Evolutionary conservation across 2,797 vertebrate genomes (phyloP).

Genomic region (Adrianichthys oophorus): DNA sequence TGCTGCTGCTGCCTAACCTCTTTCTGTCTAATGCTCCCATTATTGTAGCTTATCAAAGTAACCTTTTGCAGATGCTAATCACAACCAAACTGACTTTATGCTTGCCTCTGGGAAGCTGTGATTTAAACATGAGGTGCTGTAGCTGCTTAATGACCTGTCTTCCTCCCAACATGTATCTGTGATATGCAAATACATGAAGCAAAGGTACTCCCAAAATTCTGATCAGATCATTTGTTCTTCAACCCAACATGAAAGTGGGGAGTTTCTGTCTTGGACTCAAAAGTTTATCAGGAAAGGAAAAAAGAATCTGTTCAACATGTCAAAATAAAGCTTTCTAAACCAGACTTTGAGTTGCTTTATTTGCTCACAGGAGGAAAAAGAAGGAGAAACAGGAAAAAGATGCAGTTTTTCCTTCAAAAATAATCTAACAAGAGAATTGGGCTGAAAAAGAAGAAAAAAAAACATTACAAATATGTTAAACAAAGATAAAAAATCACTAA

Average conservation of each 20-base stretch:
- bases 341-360: no score
- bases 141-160: slow-evolving; percentile 42
- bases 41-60: slow-evolving; percentile 43
- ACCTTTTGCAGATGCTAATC: slow-evolving; percentile 41
- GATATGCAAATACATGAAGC: slow-evolving; percentile 50
- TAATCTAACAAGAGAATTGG: no score
- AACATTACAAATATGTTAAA: no score
- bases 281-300: no score
- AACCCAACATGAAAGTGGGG: slow-evolving; percentile 23
- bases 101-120: slow-evolving; percentile 23
- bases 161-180: slow-evolving; percentile 13
- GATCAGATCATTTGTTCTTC: slow-evolving; percentile 44
- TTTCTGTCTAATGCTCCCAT: slow-evolving; percentile 19
- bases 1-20: slow-evolving; percentile 8
- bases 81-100: slow-evolving; percentile 36
- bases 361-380: no score
- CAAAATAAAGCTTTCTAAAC: no score
- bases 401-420: no score
- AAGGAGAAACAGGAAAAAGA: no score
- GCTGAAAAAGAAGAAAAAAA: no score
- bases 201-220: slow-evolving; percentile 44
- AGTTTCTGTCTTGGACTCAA: slow-evolving; percentile 6
- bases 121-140: slow-evolving; percentile 39
- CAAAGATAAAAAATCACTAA: no score
- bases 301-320: no score